Conservation (phyloP, 2,888 invertebrate genomes). For the Ormyrus rosae region DNA sequence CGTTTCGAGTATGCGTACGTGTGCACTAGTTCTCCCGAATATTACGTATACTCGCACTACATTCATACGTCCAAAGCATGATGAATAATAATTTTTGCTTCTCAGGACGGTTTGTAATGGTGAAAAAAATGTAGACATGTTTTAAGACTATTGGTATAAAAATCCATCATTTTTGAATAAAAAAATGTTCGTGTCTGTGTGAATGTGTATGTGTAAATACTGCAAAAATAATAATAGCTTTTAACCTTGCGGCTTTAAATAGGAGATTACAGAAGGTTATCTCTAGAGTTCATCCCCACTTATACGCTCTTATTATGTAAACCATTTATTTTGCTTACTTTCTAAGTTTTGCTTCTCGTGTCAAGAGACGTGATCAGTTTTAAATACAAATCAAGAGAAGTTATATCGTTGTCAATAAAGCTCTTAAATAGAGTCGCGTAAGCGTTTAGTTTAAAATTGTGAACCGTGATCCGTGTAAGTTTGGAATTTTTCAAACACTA, state of each 20-base stretch:
- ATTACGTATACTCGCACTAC: conserved; percentile 39
- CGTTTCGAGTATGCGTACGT: not conserved
- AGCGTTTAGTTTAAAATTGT: not conserved
- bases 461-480: not conserved
- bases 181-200: too few relatives aligned
- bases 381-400: not conserved
- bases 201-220: too few relatives aligned
- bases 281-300: conserved; percentile 31
- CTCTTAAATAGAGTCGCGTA: not conserved
- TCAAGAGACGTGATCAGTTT: not conserved
- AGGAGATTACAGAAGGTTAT: conserved; percentile 1
- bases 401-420: conserved; percentile 1
- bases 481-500: not conserved
- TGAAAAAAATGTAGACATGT: too few relatives aligned
- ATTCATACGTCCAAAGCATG: not conserved
- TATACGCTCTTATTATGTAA: not conserved
- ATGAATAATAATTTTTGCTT: conserved; percentile 37
- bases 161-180: too few relatives aligned
- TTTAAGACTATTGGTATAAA: too few relatives aligned
- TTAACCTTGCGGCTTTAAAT: not conserved
- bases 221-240: not conserved
- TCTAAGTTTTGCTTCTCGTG: not conserved
- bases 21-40: not conserved
- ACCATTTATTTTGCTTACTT: not conserved
- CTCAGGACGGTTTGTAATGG: too few relatives aligned